Evolutionary conservation across 1,140 invertebrate genomes (phyloP).

Genomic region (Conus betulinus): DNA sequence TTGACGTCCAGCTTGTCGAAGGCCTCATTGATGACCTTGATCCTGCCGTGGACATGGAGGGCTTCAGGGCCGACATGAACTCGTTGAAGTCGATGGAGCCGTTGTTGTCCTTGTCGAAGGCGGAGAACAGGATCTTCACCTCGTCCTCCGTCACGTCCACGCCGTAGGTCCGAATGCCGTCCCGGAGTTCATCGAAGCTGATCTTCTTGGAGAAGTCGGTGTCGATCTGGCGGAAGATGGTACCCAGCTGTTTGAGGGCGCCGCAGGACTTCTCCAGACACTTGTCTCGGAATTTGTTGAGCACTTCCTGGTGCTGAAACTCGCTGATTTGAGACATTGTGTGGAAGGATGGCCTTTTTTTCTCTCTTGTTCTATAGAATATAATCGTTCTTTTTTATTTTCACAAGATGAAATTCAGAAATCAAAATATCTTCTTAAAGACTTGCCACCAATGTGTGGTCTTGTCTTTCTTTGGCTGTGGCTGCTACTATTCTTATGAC

Average conservation of each 20-base stretch:
- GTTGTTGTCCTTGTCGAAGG: slow-evolving; percentile 62
- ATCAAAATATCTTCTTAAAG: too few species aligned
- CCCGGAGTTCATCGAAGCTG: slow-evolving; percentile 58
- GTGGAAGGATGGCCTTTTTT: too few species aligned
- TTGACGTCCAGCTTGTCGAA: slow-evolving; percentile 92
- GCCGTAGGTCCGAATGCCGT: slow-evolving; percentile 57
- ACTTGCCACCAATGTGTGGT: too few species aligned
- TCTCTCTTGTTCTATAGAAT: background rate
- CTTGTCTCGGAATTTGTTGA: slow-evolving; percentile 37
- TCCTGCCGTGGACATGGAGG: slow-evolving; percentile 87
- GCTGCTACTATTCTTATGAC: too few species aligned
- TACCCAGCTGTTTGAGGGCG: slow-evolving; percentile 61
- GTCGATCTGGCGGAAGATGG: slow-evolving; percentile 63
- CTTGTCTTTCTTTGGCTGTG: too few species aligned
- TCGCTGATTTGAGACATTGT: background rate
- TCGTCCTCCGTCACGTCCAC: slow-evolving; percentile 56
- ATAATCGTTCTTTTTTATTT: too few species aligned
- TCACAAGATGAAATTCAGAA: too few species aligned
- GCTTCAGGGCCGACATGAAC: slow-evolving; percentile 76
- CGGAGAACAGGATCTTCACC: slow-evolving; percentile 57
- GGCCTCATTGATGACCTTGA: slow-evolving; percentile 86
- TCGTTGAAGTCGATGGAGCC: slow-evolving; percentile 67
- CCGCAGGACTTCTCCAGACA: slow-evolving; percentile 54
- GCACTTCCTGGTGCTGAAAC: slow-evolving; percentile 12
- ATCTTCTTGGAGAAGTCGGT: slow-evolving; percentile 67